Conservation (phyloP, 2,888 invertebrate species). For the Patella ulyssiponensis region DNA sequence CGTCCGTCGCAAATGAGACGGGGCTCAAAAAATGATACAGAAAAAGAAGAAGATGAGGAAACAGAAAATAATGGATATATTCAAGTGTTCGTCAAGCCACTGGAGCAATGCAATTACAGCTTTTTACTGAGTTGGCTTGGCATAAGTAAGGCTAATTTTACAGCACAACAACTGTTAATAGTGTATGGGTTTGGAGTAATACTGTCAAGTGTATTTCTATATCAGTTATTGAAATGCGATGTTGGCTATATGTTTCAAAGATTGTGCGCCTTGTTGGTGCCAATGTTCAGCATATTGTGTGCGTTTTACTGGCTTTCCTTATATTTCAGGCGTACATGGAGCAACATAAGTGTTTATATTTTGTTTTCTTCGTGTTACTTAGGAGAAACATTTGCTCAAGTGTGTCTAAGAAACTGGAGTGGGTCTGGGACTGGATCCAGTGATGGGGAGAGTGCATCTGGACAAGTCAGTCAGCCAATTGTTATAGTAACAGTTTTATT, state of each 20-base stretch:
- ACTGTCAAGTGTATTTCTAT: constrained; percentile 50
- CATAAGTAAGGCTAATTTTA: constrained; percentile 51
- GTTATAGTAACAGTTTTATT: constrained; percentile 63
- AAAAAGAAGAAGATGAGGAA: constrained; percentile 61
- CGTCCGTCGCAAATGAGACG: constrained; percentile 56
- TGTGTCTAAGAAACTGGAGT: constrained; percentile 42
- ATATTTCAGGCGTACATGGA: constrained; percentile 69
- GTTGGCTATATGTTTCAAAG: constrained; percentile 64
- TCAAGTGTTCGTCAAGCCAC: constrained; percentile 65
- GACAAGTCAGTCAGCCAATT: constrained; percentile 59
- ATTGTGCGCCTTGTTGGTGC: constrained; percentile 64
- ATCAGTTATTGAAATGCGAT: constrained; percentile 63
- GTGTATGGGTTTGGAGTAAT: constrained; percentile 58
- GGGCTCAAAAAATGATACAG: constrained; percentile 63
- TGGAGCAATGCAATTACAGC: constrained; percentile 64
- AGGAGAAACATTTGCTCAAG: constrained; percentile 68
- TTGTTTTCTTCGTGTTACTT: constrained; percentile 69
- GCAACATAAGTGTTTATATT: constrained; percentile 68
- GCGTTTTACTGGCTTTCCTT: constrained; percentile 69
- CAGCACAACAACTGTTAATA: constrained; percentile 57
- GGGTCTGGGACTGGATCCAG: constrained; percentile 8
- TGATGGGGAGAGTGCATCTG: not conserved
- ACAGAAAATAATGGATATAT: constrained; percentile 87
- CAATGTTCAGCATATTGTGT: constrained; percentile 68
- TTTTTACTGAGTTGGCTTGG: constrained; percentile 65